These are phyloP conservation scores for Psilanteris sp. DNA, from an alignment of 1,140 invertebrate genomes.

Conservation along the genomic window DNA sequence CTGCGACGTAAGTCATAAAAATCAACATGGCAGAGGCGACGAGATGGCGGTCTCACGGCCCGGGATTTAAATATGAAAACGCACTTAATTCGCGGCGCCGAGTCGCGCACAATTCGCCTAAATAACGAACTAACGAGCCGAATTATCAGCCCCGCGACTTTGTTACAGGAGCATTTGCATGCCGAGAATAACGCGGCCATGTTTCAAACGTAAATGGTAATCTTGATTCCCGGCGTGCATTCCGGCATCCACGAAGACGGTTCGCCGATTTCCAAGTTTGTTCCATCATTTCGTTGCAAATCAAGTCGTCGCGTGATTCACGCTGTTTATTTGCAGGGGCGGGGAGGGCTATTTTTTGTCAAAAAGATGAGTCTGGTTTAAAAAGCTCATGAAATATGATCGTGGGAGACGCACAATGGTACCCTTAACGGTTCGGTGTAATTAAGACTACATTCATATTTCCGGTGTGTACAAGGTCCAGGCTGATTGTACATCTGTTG, in stretches of 20 bases:
- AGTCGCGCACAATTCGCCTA: slow-evolving; percentile 65
- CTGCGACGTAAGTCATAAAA: slow-evolving; percentile 58
- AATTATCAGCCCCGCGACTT: slow-evolving; percentile 61
- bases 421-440: no score
- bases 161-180: slow-evolving; percentile 58
- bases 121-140: slow-evolving; percentile 75
- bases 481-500: no score
- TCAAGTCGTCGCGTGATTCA: slow-evolving; percentile 10
- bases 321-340: no score
- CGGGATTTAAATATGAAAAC: slow-evolving; percentile 74
- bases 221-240: slow-evolving; percentile 14
- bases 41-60: slow-evolving; percentile 71
- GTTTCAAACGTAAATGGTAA: slow-evolving; percentile 32
- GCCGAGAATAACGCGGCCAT: slow-evolving; percentile 27
- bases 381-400: no score
- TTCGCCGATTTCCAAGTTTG: slow-evolving; percentile 12
- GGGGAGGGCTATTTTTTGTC: not conserved
- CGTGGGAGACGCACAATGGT: no score
- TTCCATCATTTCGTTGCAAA: not conserved
- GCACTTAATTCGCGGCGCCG: slow-evolving; percentile 50
- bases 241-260: not conserved
- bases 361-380: no score
- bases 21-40: slow-evolving; percentile 75
- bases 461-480: no score
- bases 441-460: no score